phyloP scores from a whole-genome alignment of 1,140 invertebrate genomes.

The Drosophila jambulina region DNA sequence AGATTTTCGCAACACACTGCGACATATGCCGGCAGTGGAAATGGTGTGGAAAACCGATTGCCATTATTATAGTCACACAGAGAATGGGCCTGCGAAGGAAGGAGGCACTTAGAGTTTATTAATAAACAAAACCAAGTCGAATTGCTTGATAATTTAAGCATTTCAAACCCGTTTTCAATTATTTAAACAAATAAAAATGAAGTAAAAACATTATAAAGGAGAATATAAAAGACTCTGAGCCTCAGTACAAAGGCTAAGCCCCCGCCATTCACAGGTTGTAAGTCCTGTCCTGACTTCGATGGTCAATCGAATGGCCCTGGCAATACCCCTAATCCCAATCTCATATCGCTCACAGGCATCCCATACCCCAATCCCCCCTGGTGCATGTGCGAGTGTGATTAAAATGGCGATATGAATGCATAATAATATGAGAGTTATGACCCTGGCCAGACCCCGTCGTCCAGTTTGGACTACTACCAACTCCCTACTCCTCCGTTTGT shows the following conservation, averaged over 20 bases:
- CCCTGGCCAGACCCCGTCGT: slow-evolving; percentile 34
- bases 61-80: slow-evolving; percentile 26
- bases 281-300: slow-evolving; percentile 9
- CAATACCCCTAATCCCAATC: slow-evolving; percentile 64
- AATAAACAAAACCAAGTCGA: neutral
- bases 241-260: neutral
- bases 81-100: neutral
- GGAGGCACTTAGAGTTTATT: slow-evolving; percentile 10
- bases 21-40: slow-evolving; percentile 48
- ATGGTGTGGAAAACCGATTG: slow-evolving; percentile 49
- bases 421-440: slow-evolving; percentile 80
- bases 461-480: neutral
- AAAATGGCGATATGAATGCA: slow-evolving; percentile 82
- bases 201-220: neutral
- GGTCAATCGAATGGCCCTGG: slow-evolving; percentile 51
- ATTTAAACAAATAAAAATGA: neutral
- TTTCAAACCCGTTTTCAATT: too few relatives aligned
- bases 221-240: neutral
- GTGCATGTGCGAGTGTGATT: slow-evolving; percentile 67
- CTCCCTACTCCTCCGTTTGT: neutral
- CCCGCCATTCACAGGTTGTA: slow-evolving; percentile 27
- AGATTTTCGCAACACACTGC: slow-evolving; percentile 61
- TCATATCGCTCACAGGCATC: slow-evolving; percentile 35
- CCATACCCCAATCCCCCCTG: slow-evolving; percentile 1
- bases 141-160: neutral